Base-by-base conservation (phyloP, 2,888 invertebrate species). In the Allophyes oxyacanthae region DNA sequence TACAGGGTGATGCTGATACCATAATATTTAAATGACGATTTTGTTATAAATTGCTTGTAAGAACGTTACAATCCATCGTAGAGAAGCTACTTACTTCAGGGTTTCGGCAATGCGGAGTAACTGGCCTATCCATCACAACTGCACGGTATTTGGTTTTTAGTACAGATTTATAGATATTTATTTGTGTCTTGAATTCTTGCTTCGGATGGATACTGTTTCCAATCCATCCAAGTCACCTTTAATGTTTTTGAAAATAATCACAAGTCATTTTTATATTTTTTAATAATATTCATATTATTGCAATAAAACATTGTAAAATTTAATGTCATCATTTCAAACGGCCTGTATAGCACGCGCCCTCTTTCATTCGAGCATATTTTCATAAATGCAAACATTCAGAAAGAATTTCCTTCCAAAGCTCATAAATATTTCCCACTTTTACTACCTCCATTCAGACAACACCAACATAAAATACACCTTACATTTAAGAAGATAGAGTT, bases 311-410 rank as follows among this genome's bases (percentile, higher is more conserved):
- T 11, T 36, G 7, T 26, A 46, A 32, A 49, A 42, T 48, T 56
- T 14, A 41, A 42, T 55, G 42, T 32, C 33, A 40, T 44, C 58
- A 57, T 45, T 40, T 42, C 32, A 33, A 69, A 42, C 84, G 79
- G 2, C 81, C 88, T 83, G 84, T 87, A 79, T 13, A 48, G 10
- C 45, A 51, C 65, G 65, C 63, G 65, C 82, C 88, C 87, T 86
- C 86, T 86, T 89, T 87, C 86, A 89, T 87, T 88, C 83, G 83
- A 92, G 92, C 93, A 93, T 93, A 93, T 93, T 93, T 93, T 92
- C 92, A 93, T 93, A 93, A 93, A 93, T 93, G 93, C 93, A 92
- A 93, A 93, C 92, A 92, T 90, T 92, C 88, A 85, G 83, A 91
- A 93, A 92, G 92, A 92, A 92, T 91, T 93, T 92, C 89, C 90